Evolutionary conservation across 2,797 vertebrate genomes (phyloP).

Genomic region (Acanthornis magna): DNA sequence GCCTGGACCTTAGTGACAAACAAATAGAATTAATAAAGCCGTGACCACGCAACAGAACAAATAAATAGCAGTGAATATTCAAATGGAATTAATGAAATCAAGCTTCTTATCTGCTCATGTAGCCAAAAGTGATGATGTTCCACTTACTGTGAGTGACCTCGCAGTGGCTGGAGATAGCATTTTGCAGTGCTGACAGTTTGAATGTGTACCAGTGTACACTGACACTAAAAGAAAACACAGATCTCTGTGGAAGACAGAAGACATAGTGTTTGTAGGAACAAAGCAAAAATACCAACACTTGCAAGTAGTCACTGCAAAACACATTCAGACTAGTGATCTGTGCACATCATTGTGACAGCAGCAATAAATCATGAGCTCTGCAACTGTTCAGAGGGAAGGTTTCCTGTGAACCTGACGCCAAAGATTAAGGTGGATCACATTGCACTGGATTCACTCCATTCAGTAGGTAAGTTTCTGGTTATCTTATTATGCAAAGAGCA

Average conservation of each 20-base stretch:
- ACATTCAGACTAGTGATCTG: not conserved
- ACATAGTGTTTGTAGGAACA: not conserved
- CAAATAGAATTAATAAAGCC: not conserved
- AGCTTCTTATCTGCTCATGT: not conserved
- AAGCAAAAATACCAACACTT: constrained; percentile 17
- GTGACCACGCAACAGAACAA: not conserved
- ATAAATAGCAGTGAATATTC: not conserved
- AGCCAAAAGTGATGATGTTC: not conserved
- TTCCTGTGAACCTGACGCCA: not conserved
- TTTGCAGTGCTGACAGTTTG: not conserved
- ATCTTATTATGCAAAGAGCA: not conserved
- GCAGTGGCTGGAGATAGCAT: not conserved
- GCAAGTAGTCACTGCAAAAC: constrained; percentile 9
- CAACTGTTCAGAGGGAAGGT: not conserved
- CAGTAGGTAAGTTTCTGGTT: not conserved
- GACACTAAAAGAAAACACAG: not conserved
- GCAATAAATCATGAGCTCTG: constrained; percentile 29
- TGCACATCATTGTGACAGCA: constrained; percentile 32
- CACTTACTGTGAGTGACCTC: not conserved
- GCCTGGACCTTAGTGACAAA: not conserved
- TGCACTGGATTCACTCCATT: not conserved
- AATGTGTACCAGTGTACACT: not conserved
- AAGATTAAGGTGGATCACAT: not conserved
- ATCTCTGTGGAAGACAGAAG: not conserved
- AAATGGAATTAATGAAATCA: not conserved